Evolutionary conservation across 2,797 vertebrate genomes (phyloP).

Genomic region (Xiphorhynchus erythropygius): DNA sequence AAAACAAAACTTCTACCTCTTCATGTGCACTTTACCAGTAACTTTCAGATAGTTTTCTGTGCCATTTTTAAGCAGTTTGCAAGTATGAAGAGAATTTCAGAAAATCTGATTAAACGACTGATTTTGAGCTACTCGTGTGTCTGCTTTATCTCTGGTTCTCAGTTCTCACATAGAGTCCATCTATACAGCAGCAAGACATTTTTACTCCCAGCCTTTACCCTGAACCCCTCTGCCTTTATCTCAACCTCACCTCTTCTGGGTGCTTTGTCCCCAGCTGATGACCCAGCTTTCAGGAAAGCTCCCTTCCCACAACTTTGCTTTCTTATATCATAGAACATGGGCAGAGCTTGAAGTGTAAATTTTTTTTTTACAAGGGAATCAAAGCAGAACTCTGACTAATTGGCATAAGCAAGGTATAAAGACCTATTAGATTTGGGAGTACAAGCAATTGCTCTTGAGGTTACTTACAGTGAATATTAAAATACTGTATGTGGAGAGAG

Average conservation of each 20-base stretch:
- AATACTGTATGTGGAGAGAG: neutral
- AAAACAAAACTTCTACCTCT: neutral
- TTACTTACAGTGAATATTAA: neutral
- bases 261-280: neutral
- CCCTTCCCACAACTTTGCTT: neutral
- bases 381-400: neutral
- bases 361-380: neutral
- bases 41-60: neutral
- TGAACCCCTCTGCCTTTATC: neutral
- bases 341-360: neutral
- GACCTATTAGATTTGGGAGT: neutral
- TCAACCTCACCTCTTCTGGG: neutral
- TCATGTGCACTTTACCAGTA: neutral
- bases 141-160: neutral
- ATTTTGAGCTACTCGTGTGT: neutral
- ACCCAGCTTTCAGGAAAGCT: neutral
- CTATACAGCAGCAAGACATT: neutral
- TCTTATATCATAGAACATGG: neutral
- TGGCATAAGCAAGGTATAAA: neutral
- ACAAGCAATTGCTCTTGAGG: neutral
- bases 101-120: neutral
- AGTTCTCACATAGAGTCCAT: neutral
- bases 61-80: neutral
- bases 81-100: neutral
- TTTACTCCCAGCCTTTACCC: neutral